Evolutionary conservation across 2,888 invertebrate genomes (phyloP), one percentile per base, ranked within the genome.

Genomic region (Macropis europaea): DNA sequence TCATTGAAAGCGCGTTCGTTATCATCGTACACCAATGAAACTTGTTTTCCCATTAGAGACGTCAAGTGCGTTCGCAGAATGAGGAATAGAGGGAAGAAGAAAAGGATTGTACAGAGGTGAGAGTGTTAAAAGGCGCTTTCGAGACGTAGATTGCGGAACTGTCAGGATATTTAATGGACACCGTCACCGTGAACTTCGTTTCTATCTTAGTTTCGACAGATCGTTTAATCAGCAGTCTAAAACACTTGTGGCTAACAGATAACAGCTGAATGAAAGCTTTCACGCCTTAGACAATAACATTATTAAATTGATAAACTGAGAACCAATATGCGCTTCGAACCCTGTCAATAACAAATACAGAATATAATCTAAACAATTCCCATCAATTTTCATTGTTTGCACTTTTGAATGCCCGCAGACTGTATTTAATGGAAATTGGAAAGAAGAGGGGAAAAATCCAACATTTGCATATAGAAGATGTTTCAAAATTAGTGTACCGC

Each of bases 81-180:
- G 47, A 73, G 54, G 61, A 34, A 17, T 36, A 22, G n/a, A 26
- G 24, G 7, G 15, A 7, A 9, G 45, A 17, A 9, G 56, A n/a
- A 42, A 22, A 24, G 22, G 34, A 13, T 22, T 15, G n/a, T n/a
- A n/a, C n/a, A 34, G 48, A 74, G 48, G 36, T 50, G 17, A 22
- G 26, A 52, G 30, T 53, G 47, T 60, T 68, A 54, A 71, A 54
- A 47, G 54, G 54, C 60, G 32, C 64, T 48, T 43, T 50, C 30
- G 13, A 17, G 17, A 26, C 9, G 9, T 28, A 19, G 40, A 30
- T 56, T 30, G 45, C 22, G 17, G 22, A 43, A 43, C 43, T 24
- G 43, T 24, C 38, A 19, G 40, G 53, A 36, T 38, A n/a, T 48
- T 54, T 59, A 52, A 63, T 63, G 56, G 24, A 24, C 54, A 19